Base-by-base conservation (phyloP, 2,888 invertebrate species). In the Cecidostiba fungosa region DNA sequence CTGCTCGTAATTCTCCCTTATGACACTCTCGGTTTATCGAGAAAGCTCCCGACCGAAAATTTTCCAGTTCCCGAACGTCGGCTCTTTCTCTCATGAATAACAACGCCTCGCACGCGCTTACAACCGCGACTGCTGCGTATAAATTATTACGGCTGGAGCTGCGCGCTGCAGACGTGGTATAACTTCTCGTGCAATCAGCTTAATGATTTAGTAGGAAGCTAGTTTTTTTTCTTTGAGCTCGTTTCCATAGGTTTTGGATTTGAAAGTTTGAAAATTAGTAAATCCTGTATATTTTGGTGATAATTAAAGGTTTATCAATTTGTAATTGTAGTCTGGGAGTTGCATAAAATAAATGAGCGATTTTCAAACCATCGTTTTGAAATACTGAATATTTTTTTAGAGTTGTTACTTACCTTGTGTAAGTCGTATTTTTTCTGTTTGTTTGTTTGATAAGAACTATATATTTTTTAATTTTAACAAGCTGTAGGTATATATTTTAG, bases 1-100 rank as follows among this genome's bases (percentile, higher is more conserved):
- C 81, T 59, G 88, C 86, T 85, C 88, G 88, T 89, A 89, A 90
- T 87, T 88, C 89, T 87, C 84, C 82, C 88, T 85, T 83, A 86
- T 87, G 87, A 88, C 87, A 88, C 84, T 89, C 82, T 77, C 47
- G 77, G 80, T 83, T 86, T 83, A 85, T 77, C 76, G 79, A 79
- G 78, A 82, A 39, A 43, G 77, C 32, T 10, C 62, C 62, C 47
- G 29, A 36, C 36, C 16, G 32, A 54, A 82, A 73, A 82, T 74
- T 82, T 82, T 72, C 69, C 70, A 54, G 32, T 43, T 69, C 47
- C 10, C 50, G 29, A 66, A 66, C n/a, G 43, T 29, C 59, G 10
- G 2, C 8, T 23, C 23, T 39, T 12, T 8, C 36, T 54, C 50
- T 26, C 81, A 62, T 59, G 36, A 80, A 80, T 80, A 74, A 82